A percentile compares a stretch with the other conserved stretches of the same genome.
Evolutionary conservation across 2,113 vertebrate genomes (phyloP).

Genomic region (Bubo blakistoni): DNA sequence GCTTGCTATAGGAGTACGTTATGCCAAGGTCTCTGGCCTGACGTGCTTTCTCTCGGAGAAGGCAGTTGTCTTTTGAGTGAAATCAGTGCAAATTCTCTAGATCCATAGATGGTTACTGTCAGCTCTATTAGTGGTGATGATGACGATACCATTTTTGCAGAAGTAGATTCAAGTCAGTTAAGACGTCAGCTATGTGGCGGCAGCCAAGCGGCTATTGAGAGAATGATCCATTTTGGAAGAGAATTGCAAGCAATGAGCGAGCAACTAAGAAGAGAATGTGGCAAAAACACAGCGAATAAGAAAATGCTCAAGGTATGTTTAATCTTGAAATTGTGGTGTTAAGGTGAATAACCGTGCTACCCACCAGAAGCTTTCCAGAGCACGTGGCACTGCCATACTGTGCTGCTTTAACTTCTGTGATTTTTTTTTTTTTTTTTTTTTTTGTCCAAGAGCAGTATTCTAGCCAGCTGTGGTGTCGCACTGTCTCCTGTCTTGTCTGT

Average conservation of each 20-base stretch:
- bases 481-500: neutral
- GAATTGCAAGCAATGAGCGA: slow-evolving; percentile 98
- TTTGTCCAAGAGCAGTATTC: neutral
- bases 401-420: neutral
- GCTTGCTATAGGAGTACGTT: rapidly evolving
- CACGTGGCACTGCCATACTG: rapidly evolving
- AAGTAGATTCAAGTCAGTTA: slow-evolving; percentile 91
- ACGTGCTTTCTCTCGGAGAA: neutral
- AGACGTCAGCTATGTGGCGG: slow-evolving; percentile 95
- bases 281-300: slow-evolving; percentile 96
- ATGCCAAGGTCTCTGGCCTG: neutral
- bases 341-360: neutral
- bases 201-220: slow-evolving; percentile 95
- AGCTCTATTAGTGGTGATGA: neutral
- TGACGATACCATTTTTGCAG: slow-evolving; percentile 68
- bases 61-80: neutral
- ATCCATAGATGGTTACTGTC: neutral
- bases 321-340: neutral
- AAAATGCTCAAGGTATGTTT: slow-evolving; percentile 92
- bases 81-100: neutral
- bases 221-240: slow-evolving; percentile 98
- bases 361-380: neutral
- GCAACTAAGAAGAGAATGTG: slow-evolving; percentile 93
- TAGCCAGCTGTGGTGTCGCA: neutral
- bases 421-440: neutral